Evolutionary conservation across 2,113 vertebrate genomes (phyloP).

Genomic region (Campylomormyrus numenius): DNA sequence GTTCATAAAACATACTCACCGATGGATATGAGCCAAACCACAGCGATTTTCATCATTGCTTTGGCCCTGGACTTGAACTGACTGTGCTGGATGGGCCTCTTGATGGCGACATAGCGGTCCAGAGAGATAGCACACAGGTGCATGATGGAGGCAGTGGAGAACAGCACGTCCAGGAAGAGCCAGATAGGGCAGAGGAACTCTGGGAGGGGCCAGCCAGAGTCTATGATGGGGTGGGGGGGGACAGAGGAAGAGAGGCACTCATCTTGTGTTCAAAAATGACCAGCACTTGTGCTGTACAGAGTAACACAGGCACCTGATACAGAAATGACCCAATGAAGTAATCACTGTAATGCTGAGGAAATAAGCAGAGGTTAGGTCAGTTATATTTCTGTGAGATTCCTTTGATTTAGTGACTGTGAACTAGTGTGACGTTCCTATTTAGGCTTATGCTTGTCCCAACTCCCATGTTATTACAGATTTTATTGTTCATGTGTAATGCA

Average conservation of each 20-base stretch:
- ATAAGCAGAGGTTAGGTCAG: background rate
- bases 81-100: slow-evolving; percentile 94
- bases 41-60: slow-evolving; percentile 80
- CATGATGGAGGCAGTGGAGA: slow-evolving; percentile 97
- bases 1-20: slow-evolving; percentile 60
- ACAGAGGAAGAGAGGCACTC: background rate
- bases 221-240: slow-evolving; percentile 58
- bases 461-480: no score
- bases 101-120: slow-evolving; percentile 94
- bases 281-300: background rate
- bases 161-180: slow-evolving; percentile 96
- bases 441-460: background rate
- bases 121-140: slow-evolving; percentile 96
- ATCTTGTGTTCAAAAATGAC: background rate
- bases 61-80: slow-evolving; percentile 90
- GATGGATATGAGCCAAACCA: slow-evolving; percentile 95
- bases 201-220: slow-evolving; percentile 85
- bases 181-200: slow-evolving; percentile 83
- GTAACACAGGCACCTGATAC: background rate
- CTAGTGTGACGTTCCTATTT: background rate
- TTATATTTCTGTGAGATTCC: background rate
- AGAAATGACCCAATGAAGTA: background rate
- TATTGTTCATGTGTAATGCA: background rate
- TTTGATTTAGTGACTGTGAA: background rate
- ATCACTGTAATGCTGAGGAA: background rate